phyloP scores from a whole-genome alignment of 2,888 invertebrate genomes.

The Cantharis flavilabris region DNA sequence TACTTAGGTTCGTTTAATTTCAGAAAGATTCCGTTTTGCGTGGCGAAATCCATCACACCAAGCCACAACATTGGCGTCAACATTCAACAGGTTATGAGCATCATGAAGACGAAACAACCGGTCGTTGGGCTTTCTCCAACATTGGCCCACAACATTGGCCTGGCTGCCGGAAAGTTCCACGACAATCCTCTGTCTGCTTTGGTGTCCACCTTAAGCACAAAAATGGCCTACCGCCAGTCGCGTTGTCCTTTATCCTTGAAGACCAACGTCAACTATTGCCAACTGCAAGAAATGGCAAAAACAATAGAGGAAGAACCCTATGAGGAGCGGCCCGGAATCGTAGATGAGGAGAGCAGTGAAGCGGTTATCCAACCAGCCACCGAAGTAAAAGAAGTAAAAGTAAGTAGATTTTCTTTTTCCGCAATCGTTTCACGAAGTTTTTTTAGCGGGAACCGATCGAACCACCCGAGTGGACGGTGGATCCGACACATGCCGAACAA shows the following conservation, averaged over 20 bases:
- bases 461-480: conserved; percentile 36
- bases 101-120: conserved; percentile 48
- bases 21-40: conserved; percentile 65
- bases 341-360: conserved; percentile 12
- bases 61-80: conserved; percentile 69
- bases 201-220: conserved; percentile 49
- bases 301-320: conserved; percentile 48
- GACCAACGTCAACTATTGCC: conserved; percentile 47
- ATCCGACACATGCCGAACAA: conserved; percentile 37
- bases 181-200: conserved; percentile 46
- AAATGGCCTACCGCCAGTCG: conserved; percentile 38
- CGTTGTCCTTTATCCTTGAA: conserved; percentile 47
- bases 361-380: not conserved
- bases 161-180: conserved; percentile 51
- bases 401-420: not conserved
- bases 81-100: conserved; percentile 62
- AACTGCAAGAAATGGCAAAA: conserved; percentile 52
- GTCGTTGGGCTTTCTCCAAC: conserved; percentile 53
- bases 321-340: conserved; percentile 36
- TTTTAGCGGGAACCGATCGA: not conserved
- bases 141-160: conserved; percentile 53
- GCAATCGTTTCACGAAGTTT: not conserved
- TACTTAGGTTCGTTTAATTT: conserved; percentile 57
- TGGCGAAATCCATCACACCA: conserved; percentile 64
- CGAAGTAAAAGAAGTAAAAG: not conserved